phyloP scores from a whole-genome alignment of 2,113 vertebrate genomes.

The Octodon degus region DNA sequence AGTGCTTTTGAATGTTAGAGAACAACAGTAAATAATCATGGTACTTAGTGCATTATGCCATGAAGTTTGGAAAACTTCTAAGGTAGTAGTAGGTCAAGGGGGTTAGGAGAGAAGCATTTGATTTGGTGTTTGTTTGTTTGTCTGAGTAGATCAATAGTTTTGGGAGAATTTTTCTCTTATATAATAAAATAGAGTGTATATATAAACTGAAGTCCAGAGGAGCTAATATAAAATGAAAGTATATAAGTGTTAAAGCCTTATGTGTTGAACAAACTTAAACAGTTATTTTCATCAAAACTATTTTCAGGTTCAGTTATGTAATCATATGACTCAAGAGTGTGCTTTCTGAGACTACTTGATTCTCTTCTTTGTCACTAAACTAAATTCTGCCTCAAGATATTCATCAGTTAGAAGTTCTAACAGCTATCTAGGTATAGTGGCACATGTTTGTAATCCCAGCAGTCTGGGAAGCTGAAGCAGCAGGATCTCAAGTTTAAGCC shows the following conservation, averaged over 20 bases:
- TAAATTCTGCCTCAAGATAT: background rate
- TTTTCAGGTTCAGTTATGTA: background rate
- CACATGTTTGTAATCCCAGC: background rate
- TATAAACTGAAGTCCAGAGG: background rate
- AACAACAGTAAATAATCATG: background rate
- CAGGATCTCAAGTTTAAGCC: background rate
- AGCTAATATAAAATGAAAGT: background rate
- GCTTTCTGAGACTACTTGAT: background rate
- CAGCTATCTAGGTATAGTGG: background rate
- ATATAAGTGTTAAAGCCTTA: background rate
- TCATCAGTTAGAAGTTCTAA: background rate
- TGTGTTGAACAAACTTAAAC: background rate
- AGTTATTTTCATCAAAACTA: constrained; percentile 10
- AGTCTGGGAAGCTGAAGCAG: background rate
- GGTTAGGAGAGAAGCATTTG: background rate
- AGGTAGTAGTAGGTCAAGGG: background rate
- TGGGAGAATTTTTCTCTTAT: background rate
- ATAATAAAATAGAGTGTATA: background rate
- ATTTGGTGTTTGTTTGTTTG: background rate
- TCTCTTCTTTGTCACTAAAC: background rate
- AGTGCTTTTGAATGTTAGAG: background rate
- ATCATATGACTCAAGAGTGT: background rate
- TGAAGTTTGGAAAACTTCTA: background rate
- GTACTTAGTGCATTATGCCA: background rate
- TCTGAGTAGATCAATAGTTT: background rate